phyloP scores from a whole-genome alignment of 1,140 invertebrate genomes.

The Varroa destructor region DNA sequence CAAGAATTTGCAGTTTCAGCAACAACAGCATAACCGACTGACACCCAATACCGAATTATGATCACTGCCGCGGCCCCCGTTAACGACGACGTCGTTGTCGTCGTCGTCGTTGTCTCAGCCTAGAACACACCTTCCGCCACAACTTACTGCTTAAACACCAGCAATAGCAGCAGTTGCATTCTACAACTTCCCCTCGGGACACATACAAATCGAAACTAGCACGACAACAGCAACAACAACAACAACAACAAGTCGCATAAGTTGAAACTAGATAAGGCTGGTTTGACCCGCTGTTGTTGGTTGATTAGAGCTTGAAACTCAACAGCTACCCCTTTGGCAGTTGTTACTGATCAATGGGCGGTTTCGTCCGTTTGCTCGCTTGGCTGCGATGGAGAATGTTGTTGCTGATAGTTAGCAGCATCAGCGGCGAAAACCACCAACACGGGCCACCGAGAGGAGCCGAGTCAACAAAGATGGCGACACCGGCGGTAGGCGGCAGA shows the following conservation, averaged over 20 bases:
- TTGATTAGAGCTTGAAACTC: not conserved
- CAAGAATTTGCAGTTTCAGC: no score
- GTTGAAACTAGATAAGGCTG: not conserved
- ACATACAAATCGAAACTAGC: constrained; percentile 35
- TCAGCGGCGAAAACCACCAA: constrained; percentile 32
- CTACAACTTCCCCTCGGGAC: no score
- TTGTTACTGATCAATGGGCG: not conserved
- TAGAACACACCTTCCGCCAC: no score
- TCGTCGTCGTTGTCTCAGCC: no score
- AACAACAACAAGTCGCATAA: no score
- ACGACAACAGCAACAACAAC: not conserved
- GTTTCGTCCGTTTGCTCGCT: not conserved
- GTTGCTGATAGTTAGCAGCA: constrained; percentile 40
- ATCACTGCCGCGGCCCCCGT: no score
- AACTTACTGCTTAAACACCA: no score
- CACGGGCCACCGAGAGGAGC: not conserved
- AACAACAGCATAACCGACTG: no score
- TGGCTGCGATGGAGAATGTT: constrained; percentile 34
- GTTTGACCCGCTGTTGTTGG: constrained; percentile 2
- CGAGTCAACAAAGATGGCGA: not conserved
- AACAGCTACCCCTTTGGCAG: not conserved
- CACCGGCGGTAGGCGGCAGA: not conserved
- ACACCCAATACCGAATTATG: no score
- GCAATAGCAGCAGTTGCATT: no score
- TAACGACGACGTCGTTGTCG: no score